A percentile compares a stretch with the other conserved stretches of the same genome.
These are phyloP conservation scores for Papilio aristodemus DNA, from an alignment of 1,140 invertebrate species.

Conservation along the genomic window DNA sequence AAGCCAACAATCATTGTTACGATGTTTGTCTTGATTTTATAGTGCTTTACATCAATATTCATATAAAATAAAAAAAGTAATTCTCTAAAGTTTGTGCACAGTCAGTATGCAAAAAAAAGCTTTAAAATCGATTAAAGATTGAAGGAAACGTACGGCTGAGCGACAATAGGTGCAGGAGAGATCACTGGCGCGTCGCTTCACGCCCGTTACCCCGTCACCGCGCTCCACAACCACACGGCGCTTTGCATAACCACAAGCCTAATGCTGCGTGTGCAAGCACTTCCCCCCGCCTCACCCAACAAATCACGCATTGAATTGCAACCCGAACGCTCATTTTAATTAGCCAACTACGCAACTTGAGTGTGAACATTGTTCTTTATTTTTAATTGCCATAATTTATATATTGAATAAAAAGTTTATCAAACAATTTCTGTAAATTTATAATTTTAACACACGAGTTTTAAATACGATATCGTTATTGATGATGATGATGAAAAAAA, in stretches of 20 bases:
- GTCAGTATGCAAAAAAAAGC: neutral
- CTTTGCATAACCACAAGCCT: neutral
- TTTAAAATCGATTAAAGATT: neutral
- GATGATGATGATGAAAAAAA: too few species aligned
- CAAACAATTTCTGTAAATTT: neutral
- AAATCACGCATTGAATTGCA: slow-evolving; percentile 12
- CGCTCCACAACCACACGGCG: neutral
- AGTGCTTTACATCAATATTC: too few species aligned
- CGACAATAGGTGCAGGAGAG: neutral
- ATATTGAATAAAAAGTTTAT: slow-evolving; percentile 16
- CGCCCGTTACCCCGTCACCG: slow-evolving; percentile 5
- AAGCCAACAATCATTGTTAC: too few species aligned
- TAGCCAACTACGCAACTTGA: slow-evolving; percentile 3
- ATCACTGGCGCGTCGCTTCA: neutral
- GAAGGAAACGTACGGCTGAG: neutral
- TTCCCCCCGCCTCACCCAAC: neutral
- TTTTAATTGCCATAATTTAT: slow-evolving; percentile 25
- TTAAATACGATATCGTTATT: too few species aligned
- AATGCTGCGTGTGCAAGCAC: slow-evolving; percentile 11
- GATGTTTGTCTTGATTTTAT: too few species aligned
- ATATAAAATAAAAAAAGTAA: too few species aligned
- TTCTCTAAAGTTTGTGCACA: too few species aligned
- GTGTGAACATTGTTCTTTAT: slow-evolving; percentile 13
- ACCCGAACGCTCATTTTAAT: slow-evolving; percentile 12
- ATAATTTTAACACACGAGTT: too few species aligned